phyloP scores from a whole-genome alignment of 2,797 vertebrate species.

The Pantherophis vulpinus region DNA sequence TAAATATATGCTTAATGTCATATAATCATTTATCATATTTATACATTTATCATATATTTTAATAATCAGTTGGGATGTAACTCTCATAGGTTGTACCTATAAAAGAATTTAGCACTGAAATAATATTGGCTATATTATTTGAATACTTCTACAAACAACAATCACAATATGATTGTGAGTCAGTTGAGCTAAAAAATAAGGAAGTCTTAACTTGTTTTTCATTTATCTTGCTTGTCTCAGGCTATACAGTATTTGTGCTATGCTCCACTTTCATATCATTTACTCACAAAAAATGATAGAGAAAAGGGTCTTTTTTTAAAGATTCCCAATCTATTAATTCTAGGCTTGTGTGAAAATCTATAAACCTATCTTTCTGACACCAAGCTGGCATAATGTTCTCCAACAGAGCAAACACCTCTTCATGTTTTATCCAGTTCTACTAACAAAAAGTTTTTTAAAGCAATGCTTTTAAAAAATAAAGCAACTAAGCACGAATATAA shows the following conservation, averaged over 20 bases:
- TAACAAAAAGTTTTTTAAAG: background rate
- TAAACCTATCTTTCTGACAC: background rate
- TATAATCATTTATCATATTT: background rate
- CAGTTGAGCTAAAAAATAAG: background rate
- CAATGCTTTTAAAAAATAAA: background rate
- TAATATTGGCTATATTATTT: background rate
- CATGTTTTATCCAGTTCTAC: background rate
- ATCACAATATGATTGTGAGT: background rate
- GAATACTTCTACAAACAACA: background rate
- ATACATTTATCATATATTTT: background rate
- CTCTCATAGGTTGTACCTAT: background rate
- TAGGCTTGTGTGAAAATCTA: background rate
- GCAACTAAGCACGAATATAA: background rate
- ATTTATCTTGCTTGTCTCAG: background rate
- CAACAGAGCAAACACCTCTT: background rate
- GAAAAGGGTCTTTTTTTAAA: background rate
- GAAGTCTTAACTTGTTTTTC: background rate
- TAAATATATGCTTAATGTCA: background rate
- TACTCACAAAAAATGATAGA: background rate
- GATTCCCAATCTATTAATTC: background rate
- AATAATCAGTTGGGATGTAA: background rate
- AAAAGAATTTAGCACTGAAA: background rate
- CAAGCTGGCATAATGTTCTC: background rate
- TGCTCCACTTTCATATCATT: background rate
- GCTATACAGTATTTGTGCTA: background rate